Evolutionary conservation across 2,888 invertebrate genomes (phyloP).

Genomic region (Thecocarcelia acutangulata): DNA sequence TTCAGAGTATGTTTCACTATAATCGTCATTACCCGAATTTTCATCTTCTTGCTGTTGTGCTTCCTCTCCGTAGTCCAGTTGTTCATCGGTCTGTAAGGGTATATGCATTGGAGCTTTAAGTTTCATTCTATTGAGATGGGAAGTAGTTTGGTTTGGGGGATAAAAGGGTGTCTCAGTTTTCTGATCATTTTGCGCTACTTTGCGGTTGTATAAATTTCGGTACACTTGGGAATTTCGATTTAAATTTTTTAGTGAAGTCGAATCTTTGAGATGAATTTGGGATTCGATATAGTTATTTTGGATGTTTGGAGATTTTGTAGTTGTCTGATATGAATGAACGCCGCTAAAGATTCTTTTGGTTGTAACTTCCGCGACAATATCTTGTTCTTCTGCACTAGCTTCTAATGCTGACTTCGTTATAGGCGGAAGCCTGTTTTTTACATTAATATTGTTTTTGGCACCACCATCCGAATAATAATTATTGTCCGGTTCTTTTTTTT

Average conservation of each 20-base stretch:
- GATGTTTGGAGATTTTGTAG: background rate
- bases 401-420: constrained; percentile 30
- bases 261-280: constrained; percentile 39
- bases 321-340: constrained; percentile 40
- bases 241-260: too few relatives aligned
- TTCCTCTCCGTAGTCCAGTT: constrained; percentile 39
- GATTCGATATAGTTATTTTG: background rate
- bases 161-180: too few relatives aligned
- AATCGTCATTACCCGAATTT: constrained; percentile 48
- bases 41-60: constrained; percentile 61
- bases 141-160: constrained; percentile 44
- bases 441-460: constrained; percentile 49
- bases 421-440: constrained; percentile 45
- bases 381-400: background rate
- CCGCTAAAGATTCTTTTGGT: background rate
- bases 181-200: background rate
- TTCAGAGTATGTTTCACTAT: constrained; percentile 52
- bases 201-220: too few relatives aligned
- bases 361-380: background rate
- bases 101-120: too few relatives aligned
- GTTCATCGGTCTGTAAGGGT: too few relatives aligned
- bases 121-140: constrained; percentile 47
- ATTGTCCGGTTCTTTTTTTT: background rate
- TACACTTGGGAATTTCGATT: too few relatives aligned
- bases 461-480: constrained; percentile 21